Base-by-base conservation (phyloP, 2,888 invertebrate species). In the Dryomyza anilis region DNA sequence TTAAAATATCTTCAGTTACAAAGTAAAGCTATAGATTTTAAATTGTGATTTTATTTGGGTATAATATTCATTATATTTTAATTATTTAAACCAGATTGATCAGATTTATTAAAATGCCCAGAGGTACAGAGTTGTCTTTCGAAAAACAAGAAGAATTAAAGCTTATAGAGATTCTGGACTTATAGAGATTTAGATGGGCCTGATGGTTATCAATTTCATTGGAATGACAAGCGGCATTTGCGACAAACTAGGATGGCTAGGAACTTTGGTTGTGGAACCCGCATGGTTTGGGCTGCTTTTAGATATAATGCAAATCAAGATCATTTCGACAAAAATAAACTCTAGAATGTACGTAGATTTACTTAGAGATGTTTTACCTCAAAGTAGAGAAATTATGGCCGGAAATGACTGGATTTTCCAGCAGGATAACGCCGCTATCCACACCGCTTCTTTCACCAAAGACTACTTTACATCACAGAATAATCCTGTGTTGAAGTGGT, bases 201-300 rank as follows among this genome's bases (percentile, higher is more conserved):
- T n/a, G n/a, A n/a, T n/a, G n/a, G n/a, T n/a, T n/a, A n/a, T n/a
- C n/a, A n/a, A n/a, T n/a, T n/a, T n/a, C n/a, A n/a, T n/a, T n/a
- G n/a, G n/a, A n/a, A n/a, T n/a, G n/a, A n/a, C n/a, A n/a, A n/a
- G n/a, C n/a, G n/a, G n/a, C n/a, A n/a, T n/a, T n/a, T n/a, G n/a
- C n/a, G n/a, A n/a, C n/a, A n/a, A n/a, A n/a, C n/a, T n/a, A 21
- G 56, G 21, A 30, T 46, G 46, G 56, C 55, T 33, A 55, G 36
- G 36, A 63, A 63, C 6, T 21, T 56, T 25, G 55, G 56, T 56
- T 45, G 45, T 21, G 63, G 56, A 33, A 46, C 30, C 23, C 46
- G 55, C 16, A 55, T 55, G 36, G 36, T 36, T 29, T 55, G 55
- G 55, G 36, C 55, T 21, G 55, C 55, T 36, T 55, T 55, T 21